These are phyloP conservation scores for Agrotis segetum DNA, from an alignment of 2,888 invertebrate species.

Conservation along the genomic window DNA sequence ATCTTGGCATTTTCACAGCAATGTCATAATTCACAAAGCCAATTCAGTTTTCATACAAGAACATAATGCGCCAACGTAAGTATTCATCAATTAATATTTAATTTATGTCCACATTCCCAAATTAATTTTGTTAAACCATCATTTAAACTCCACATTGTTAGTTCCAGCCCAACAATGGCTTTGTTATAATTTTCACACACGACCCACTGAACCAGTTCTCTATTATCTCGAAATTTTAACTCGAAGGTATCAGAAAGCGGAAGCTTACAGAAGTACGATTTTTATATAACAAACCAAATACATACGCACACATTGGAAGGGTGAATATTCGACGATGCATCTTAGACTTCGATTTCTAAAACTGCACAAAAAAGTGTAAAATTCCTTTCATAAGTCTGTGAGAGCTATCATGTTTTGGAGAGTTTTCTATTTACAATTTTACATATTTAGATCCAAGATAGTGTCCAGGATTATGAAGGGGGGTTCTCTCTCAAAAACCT, in stretches of 20 bases:
- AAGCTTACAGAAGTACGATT: slow-evolving; percentile 7
- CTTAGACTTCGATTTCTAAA: no score
- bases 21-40: no score
- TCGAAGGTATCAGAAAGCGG: neutral
- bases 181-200: slow-evolving; percentile 61
- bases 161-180: slow-evolving; percentile 45
- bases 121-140: slow-evolving; percentile 36
- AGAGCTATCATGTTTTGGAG: no score
- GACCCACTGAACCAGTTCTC: slow-evolving; percentile 53
- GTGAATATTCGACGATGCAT: no score
- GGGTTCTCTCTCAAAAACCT: no score
- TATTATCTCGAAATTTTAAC: slow-evolving; percentile 51
- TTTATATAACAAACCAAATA: neutral
- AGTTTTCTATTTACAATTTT: no score
- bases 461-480: no score
- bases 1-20: no score
- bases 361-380: no score
- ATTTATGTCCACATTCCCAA: slow-evolving; percentile 15
- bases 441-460: no score
- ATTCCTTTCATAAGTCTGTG: no score
- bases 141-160: slow-evolving; percentile 51
- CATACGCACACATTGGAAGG: neutral
- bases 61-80: neutral
- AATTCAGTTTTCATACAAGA: neutral
- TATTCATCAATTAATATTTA: slow-evolving; percentile 9